These are phyloP conservation scores for Saccostrea glomerata DNA, from an alignment of 1,140 invertebrate species.

Conservation along the genomic window DNA sequence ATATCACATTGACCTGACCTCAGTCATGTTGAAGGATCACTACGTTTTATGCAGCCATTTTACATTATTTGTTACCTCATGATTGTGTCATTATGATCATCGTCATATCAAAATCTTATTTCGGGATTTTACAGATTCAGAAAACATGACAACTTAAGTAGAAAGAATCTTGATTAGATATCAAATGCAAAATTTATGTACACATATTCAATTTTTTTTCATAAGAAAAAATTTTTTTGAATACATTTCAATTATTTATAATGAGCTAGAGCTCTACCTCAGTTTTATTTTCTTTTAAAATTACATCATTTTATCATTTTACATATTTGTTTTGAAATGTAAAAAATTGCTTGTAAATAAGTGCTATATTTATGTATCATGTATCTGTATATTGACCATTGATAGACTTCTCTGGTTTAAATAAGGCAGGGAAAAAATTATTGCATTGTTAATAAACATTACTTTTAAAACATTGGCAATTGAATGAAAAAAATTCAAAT, in stretches of 20 bases:
- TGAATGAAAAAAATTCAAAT: not conserved
- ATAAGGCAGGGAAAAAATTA: not conserved
- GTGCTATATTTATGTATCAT: slow-evolving; percentile 27
- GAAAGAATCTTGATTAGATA: not conserved
- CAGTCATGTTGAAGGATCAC: not conserved
- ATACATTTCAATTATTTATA: slow-evolving; percentile 10
- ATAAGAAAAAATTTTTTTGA: not conserved
- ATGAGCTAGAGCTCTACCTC: slow-evolving; percentile 32
- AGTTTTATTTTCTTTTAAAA: slow-evolving; percentile 6
- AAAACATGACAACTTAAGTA: not conserved
- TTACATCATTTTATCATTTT: slow-evolving; percentile 21
- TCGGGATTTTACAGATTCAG: not conserved
- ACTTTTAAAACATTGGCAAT: not conserved
- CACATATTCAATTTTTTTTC: not conserved
- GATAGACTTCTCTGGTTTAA: not conserved
- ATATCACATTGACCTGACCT: slow-evolving; percentile 16
- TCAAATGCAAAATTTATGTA: slow-evolving; percentile 25
- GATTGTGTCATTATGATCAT: not conserved
- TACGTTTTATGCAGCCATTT: not conserved
- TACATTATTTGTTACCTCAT: slow-evolving; percentile 24
- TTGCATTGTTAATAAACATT: not conserved
- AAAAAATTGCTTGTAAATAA: slow-evolving; percentile 27
- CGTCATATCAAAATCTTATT: not conserved
- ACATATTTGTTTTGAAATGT: slow-evolving; percentile 8
- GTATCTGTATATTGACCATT: not conserved